Conservation (phyloP, 2,888 invertebrate genomes). For the Cylloceria caligata region DNA sequence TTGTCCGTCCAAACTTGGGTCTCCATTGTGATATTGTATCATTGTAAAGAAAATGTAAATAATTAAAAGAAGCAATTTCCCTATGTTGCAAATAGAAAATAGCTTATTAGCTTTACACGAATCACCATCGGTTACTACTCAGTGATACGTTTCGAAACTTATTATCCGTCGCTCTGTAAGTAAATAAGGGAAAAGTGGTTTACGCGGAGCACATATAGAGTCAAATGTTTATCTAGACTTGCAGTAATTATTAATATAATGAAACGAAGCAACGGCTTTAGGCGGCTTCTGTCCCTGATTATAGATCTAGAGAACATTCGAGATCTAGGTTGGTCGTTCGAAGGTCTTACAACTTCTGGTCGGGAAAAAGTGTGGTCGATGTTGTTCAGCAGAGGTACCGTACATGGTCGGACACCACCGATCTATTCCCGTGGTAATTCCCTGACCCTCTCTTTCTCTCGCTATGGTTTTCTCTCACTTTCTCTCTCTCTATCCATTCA, state of each 20-base stretch:
- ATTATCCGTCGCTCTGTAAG: neutral
- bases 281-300: too few species aligned
- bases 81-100: too few species aligned
- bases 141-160: neutral
- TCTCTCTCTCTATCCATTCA: neutral
- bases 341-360: constrained; percentile 50
- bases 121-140: neutral
- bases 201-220: neutral
- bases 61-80: too few species aligned
- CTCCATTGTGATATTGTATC: too few species aligned
- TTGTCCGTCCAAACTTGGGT: too few species aligned
- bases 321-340: constrained; percentile 59
- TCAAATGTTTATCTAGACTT: neutral
- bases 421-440: neutral
- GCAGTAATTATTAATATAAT: neutral
- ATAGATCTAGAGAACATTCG: constrained; percentile 35
- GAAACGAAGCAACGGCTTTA: too few species aligned
- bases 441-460: constrained; percentile 9
- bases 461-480: constrained; percentile 6
- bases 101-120: neutral
- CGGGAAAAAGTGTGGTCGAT: constrained; percentile 24
- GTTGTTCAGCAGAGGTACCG: neutral
- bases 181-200: neutral
- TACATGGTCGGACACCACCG: constrained; percentile 34
- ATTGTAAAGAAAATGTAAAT: too few species aligned